Evolutionary conservation across 2,797 vertebrate genomes (phyloP).

Genomic region (Aulostomus chinensis): DNA sequence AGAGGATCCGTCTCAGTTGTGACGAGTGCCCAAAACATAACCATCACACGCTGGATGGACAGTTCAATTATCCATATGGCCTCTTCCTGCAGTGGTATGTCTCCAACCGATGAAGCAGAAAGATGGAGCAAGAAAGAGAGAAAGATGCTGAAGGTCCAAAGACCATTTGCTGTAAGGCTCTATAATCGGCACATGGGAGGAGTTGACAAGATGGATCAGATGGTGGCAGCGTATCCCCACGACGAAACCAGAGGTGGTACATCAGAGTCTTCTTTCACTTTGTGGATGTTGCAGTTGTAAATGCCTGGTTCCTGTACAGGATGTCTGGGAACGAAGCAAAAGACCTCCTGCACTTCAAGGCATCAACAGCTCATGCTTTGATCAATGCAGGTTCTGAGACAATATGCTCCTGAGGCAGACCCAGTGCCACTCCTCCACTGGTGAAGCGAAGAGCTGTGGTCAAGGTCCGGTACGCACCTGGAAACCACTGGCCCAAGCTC

Average conservation of each 20-base stretch:
- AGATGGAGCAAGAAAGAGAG: background rate
- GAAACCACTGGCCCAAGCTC: background rate
- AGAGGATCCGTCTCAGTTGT: background rate
- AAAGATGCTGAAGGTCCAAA: background rate
- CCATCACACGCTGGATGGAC: background rate
- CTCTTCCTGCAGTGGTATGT: constrained; percentile 20
- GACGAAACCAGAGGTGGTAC: no score
- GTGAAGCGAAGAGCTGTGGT: background rate
- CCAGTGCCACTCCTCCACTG: background rate
- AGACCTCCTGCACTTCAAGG: background rate
- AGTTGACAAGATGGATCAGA: background rate
- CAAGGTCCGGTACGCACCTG: background rate
- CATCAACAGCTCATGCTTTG: background rate
- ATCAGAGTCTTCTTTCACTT: background rate
- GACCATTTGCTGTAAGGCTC: background rate
- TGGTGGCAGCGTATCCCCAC: background rate
- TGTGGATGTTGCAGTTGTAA: background rate
- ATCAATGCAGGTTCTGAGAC: no score
- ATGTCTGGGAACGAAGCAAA: no score
- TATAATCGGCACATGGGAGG: background rate
- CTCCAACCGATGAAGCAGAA: constrained; percentile 12
- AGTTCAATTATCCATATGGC: constrained; percentile 17
- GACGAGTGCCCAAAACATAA: background rate
- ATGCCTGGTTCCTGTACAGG: no score
- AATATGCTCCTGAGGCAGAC: background rate